Conservation (phyloP, 2,113 vertebrate species). For the Brachionichthys hirsutus region DNA sequence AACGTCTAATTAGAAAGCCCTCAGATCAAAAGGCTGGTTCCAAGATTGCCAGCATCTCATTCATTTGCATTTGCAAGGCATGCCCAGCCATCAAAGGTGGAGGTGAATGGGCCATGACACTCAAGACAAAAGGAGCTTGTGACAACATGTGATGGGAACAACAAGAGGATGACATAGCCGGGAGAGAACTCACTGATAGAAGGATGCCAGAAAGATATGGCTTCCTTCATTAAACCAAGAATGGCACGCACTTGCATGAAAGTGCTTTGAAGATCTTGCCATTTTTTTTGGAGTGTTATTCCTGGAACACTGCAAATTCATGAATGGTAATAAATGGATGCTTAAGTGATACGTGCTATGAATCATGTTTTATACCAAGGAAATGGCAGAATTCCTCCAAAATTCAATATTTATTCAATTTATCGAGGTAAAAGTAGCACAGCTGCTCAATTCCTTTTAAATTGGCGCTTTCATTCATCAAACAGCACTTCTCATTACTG, state of each 20-base stretch:
- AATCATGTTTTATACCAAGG: not conserved
- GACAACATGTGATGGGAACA: slow-evolving; percentile 15
- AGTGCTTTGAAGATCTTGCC: slow-evolving; percentile 18
- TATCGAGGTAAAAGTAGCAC: not conserved
- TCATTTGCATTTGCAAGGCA: slow-evolving; percentile 52
- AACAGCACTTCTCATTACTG: not conserved
- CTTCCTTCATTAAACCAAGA: slow-evolving; percentile 35
- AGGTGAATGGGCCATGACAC: slow-evolving; percentile 45
- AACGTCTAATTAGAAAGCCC: slow-evolving; percentile 64
- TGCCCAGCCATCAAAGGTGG: slow-evolving; percentile 65
- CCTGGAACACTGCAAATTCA: not conserved
- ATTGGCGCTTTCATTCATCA: slow-evolving; percentile 23
- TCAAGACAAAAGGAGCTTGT: slow-evolving; percentile 43
- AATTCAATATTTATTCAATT: not conserved
- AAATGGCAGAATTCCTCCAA: not conserved
- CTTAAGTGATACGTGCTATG: not conserved
- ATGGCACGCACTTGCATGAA: slow-evolving; percentile 4
- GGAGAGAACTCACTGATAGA: slow-evolving; percentile 9
- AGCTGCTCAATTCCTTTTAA: slow-evolving; percentile 14
- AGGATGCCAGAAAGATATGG: not conserved
- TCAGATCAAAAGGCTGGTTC: slow-evolving; percentile 60
- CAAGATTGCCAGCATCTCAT: slow-evolving; percentile 42
- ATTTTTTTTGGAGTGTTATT: slow-evolving; percentile 13
- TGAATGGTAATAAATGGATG: not conserved
- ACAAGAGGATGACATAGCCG: not conserved